phyloP scores from a whole-genome alignment of 2,797 vertebrate species.

The Podarcis lilfordi region DNA sequence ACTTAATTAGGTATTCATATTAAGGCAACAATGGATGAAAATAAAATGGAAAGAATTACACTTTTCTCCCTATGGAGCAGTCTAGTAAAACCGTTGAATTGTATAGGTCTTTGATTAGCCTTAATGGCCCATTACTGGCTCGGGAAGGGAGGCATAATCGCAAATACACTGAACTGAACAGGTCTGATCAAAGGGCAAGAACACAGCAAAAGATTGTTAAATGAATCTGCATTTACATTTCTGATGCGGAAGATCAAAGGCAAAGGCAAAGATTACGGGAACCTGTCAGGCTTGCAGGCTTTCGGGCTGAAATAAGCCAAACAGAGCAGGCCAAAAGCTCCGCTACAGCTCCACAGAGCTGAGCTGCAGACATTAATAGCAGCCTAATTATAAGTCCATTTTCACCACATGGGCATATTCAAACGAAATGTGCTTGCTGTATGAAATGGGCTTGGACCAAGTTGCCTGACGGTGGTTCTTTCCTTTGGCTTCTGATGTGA shows the following conservation, averaged over 20 bases:
- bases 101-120: slow-evolving; percentile 23
- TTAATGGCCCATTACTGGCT: slow-evolving; percentile 7
- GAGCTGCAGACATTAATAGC: neutral
- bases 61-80: slow-evolving; percentile 9
- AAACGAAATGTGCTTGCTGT: neutral
- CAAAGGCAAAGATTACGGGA: neutral
- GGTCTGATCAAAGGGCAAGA: slow-evolving; percentile 17
- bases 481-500: neutral
- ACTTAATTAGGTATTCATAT: slow-evolving; percentile 23
- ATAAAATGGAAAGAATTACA: slow-evolving; percentile 29
- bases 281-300: neutral
- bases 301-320: neutral
- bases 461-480: too few species aligned
- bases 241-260: slow-evolving; percentile 9
- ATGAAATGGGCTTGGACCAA: neutral
- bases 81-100: slow-evolving; percentile 6
- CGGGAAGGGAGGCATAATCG: neutral
- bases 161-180: slow-evolving; percentile 20
- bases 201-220: neutral
- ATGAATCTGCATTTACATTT: slow-evolving; percentile 20
- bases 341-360: neutral
- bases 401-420: neutral
- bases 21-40: slow-evolving; percentile 15
- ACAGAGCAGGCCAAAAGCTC: neutral
- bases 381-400: neutral